phyloP scores from a whole-genome alignment of 2,113 vertebrate species.

The Hassar affinis region DNA sequence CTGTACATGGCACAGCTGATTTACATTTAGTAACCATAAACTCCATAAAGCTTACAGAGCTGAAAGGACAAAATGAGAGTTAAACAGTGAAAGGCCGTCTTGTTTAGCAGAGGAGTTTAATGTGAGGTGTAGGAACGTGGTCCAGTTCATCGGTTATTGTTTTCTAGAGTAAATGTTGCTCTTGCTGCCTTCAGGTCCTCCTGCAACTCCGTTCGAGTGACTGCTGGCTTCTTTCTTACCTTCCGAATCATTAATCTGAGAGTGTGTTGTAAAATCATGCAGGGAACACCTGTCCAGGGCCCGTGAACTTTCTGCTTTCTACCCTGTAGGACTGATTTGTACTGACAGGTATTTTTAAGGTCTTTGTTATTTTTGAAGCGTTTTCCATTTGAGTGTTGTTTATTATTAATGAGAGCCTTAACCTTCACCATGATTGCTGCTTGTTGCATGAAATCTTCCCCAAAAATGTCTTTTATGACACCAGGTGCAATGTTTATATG shows the following conservation, averaged over 20 bases:
- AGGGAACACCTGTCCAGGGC: not conserved
- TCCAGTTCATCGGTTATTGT: not conserved
- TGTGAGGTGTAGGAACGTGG: not conserved
- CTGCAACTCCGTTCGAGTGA: not conserved
- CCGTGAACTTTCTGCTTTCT: not conserved
- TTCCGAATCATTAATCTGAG: not conserved
- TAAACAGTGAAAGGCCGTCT: not conserved
- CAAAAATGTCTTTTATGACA: not conserved
- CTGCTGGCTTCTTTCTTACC: not conserved
- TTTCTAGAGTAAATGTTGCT: not conserved
- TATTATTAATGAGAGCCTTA: not conserved
- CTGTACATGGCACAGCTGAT: too few species aligned
- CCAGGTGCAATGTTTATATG: not conserved
- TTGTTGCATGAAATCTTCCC: not conserved
- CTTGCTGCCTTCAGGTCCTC: not conserved
- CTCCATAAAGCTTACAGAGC: too few species aligned
- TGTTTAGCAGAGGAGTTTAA: not conserved
- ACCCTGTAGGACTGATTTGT: not conserved
- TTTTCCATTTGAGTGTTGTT: not conserved
- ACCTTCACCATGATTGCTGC: not conserved
- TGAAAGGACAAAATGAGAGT: too few species aligned
- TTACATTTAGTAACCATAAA: too few species aligned
- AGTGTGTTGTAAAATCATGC: not conserved
- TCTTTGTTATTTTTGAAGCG: not conserved
- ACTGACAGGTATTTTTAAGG: not conserved